A percentile compares a stretch with the other conserved stretches of the same genome.
These are phyloP conservation scores for Apodemus sylvaticus DNA, from an alignment of 2,113 vertebrate species.

Conservation along the genomic window DNA sequence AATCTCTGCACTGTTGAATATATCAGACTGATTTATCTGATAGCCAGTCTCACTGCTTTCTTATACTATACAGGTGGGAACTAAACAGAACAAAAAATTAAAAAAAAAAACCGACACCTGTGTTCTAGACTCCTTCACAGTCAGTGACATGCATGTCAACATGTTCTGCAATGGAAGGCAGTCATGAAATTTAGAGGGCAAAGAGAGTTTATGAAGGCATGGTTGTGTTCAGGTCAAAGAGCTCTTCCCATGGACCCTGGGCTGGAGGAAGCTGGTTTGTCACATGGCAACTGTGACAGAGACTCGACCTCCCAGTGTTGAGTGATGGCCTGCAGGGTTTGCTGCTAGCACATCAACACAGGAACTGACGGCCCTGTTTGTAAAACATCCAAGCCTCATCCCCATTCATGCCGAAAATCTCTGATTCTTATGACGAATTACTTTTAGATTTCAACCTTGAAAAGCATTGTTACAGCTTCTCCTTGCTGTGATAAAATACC, in stretches of 20 bases:
- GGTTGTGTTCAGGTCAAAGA: not conserved
- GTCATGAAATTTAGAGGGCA: not conserved
- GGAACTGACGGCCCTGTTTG: not conserved
- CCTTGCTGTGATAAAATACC: not conserved
- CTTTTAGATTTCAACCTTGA: not conserved
- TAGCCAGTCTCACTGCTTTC: not conserved
- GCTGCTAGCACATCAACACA: not conserved
- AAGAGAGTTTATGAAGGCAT: not conserved
- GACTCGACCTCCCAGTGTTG: not conserved
- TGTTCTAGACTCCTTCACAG: not conserved
- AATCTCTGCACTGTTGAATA: not conserved
- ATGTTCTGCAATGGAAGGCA: not conserved
- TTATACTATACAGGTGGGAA: not conserved
- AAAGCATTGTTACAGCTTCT: not conserved
- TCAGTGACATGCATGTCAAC: not conserved
- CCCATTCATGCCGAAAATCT: not conserved
- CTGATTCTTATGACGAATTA: not conserved
- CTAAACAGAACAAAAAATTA: not conserved
- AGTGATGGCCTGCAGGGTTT: not conserved
- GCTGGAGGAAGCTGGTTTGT: not conserved
- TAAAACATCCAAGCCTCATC: not conserved
- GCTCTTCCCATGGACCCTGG: not conserved
- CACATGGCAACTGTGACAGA: not conserved
- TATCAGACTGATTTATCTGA: not conserved
- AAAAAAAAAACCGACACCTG: not conserved